Evolutionary conservation across 2,888 invertebrate genomes (phyloP).

Genomic region (Heliconius erato): DNA sequence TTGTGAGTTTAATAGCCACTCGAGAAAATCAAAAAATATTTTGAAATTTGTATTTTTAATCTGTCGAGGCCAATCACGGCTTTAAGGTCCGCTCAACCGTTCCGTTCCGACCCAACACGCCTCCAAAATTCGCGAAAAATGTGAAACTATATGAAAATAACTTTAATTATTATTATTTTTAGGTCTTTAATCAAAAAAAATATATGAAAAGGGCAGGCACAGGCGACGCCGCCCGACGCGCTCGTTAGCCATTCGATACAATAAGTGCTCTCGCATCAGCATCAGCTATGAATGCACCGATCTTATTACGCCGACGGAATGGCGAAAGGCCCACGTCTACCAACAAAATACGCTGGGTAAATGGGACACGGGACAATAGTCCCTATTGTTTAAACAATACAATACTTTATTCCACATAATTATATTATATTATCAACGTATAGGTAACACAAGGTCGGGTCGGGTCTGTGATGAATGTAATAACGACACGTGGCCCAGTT

Average conservation of each 20-base stretch:
- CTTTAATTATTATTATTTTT: background rate
- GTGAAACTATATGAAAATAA: too few relatives aligned
- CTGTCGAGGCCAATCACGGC: too few relatives aligned
- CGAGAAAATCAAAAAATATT: too few relatives aligned
- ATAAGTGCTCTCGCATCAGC: conserved; percentile 43
- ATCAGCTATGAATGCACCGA: conserved; percentile 57
- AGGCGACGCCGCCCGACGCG: conserved; percentile 40
- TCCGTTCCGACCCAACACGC: too few relatives aligned
- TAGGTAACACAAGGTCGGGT: conserved; percentile 45
- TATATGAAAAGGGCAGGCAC: conserved; percentile 39
- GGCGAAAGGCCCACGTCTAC: conserved; percentile 70
- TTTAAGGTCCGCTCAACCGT: too few relatives aligned
- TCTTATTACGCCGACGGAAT: conserved; percentile 70
- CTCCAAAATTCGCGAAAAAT: too few relatives aligned
- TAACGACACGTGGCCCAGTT: conserved; percentile 25
- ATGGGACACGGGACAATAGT: conserved; percentile 63
- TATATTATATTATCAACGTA: conserved; percentile 41
- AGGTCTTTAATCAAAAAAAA: background rate
- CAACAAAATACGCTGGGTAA: conserved; percentile 66
- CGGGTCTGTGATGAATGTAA: conserved; percentile 27
- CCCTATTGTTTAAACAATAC: conserved; percentile 58
- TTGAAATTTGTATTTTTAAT: too few relatives aligned
- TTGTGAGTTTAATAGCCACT: too few relatives aligned
- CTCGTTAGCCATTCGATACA: conserved; percentile 46
- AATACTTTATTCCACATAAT: conserved; percentile 25